phyloP scores from a whole-genome alignment of 2,888 invertebrate species.

The Pinctada fucata region DNA sequence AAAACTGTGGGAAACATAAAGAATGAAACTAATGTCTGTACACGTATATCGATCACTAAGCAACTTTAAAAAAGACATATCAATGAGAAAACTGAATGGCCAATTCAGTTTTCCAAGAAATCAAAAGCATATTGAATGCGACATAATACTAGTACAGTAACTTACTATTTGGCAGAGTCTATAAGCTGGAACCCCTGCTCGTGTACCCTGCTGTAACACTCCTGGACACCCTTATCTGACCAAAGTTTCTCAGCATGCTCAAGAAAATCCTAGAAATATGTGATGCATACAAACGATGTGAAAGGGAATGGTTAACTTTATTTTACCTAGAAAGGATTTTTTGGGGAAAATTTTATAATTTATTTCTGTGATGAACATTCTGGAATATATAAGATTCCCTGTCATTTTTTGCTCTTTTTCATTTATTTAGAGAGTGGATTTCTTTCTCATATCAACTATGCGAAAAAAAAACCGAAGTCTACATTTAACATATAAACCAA shows the following conservation, averaged over 20 bases:
- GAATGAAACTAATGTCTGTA: not conserved
- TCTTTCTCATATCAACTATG: too few species aligned
- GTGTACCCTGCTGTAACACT: constrained; percentile 84
- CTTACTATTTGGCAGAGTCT: constrained; percentile 90
- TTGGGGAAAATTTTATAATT: too few species aligned
- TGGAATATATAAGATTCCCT: not conserved
- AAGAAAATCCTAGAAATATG: constrained; percentile 83
- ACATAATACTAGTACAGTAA: constrained; percentile 52
- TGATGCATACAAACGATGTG: not conserved
- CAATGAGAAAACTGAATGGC: not conserved
- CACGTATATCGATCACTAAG: too few species aligned
- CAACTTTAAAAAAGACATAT: not conserved
- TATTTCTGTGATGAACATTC: not conserved
- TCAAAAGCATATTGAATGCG: not conserved
- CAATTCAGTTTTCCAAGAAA: not conserved
- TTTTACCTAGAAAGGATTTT: too few species aligned
- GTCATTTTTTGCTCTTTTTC: not conserved
- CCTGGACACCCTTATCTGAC: constrained; percentile 84
- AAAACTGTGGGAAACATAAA: constrained; percentile 81
- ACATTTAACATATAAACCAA: too few species aligned
- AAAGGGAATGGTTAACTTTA: too few species aligned
- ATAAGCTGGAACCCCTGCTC: constrained; percentile 89
- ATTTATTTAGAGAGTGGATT: too few species aligned
- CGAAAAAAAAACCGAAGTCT: too few species aligned
- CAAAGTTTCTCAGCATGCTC: constrained; percentile 84